Conservation (phyloP, 2,888 invertebrate genomes). For the Zootermopsis nevadensis region DNA sequence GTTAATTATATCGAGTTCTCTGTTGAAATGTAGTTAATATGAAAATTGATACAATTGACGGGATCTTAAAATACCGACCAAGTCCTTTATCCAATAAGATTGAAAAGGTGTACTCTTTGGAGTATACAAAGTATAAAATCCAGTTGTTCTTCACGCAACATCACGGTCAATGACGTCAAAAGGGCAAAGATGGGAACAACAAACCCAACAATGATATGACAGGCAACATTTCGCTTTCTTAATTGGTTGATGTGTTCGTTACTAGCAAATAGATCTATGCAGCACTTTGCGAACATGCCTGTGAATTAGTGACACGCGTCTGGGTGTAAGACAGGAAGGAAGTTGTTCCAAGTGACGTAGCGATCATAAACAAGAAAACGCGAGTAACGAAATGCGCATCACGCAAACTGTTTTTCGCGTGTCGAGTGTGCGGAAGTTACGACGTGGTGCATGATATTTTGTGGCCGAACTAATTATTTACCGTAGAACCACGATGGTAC, state of each 20-base stretch:
- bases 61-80: no score
- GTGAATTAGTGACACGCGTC: background rate
- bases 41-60: no score
- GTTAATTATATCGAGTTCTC: no score
- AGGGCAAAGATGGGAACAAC: no score
- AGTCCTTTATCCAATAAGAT: no score
- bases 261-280: background rate
- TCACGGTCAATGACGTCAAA: no score
- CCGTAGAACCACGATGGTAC: background rate
- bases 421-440: conserved; percentile 19
- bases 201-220: background rate
- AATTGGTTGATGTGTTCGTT: background rate
- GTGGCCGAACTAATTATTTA: conserved; percentile 26
- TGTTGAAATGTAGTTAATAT: no score
- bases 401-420: background rate
- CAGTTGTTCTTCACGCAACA: no score
- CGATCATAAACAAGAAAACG: background rate
- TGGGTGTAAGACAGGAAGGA: conserved; percentile 25
- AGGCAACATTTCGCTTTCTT: background rate
- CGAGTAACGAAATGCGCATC: background rate
- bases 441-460: background rate
- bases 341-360: background rate
- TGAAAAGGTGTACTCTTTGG: no score
- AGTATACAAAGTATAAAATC: no score
- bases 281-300: background rate